Percentiles rank a stretch among this genome's conserved stretches.
These are phyloP conservation scores for Chanos chanos DNA, from an alignment of 2,797 vertebrate genomes.

Conservation along the genomic window DNA sequence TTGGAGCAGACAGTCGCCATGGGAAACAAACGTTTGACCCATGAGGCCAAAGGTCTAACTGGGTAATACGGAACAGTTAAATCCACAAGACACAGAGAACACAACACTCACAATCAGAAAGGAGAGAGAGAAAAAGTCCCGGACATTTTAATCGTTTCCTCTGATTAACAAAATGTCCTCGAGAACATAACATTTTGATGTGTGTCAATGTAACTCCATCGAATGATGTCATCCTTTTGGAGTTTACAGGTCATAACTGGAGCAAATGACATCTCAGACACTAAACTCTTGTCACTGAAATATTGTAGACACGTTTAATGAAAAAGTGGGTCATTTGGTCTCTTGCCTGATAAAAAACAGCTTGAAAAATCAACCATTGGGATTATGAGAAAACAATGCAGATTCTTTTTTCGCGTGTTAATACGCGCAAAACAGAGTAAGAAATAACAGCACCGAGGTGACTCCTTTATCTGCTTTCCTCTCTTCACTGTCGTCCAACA, in stretches of 20 bases:
- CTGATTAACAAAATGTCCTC: slow-evolving; percentile 31
- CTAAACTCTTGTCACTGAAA: slow-evolving; percentile 16
- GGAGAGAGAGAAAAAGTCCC: slow-evolving; percentile 29
- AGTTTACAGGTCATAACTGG: neutral
- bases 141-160: slow-evolving; percentile 26
- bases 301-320: slow-evolving; percentile 11
- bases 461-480: slow-evolving; percentile 14
- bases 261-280: neutral
- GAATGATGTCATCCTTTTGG: slow-evolving; percentile 11
- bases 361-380: slow-evolving; percentile 8
- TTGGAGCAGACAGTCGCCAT: no score
- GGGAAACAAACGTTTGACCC: neutral
- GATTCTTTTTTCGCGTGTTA: slow-evolving; percentile 13
- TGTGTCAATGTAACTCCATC: slow-evolving; percentile 8
- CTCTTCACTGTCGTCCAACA: slow-evolving; percentile 56
- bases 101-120: no score
- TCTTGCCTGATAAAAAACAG: slow-evolving; percentile 11
- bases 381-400: slow-evolving; percentile 24
- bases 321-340: slow-evolving; percentile 28
- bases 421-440: neutral
- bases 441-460: neutral
- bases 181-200: neutral
- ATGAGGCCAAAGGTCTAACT: no score
- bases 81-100: no score
- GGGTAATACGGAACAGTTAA: no score